Evolutionary conservation across 2,113 vertebrate species (phyloP).

Genomic region (Pogonocichla stellata): DNA sequence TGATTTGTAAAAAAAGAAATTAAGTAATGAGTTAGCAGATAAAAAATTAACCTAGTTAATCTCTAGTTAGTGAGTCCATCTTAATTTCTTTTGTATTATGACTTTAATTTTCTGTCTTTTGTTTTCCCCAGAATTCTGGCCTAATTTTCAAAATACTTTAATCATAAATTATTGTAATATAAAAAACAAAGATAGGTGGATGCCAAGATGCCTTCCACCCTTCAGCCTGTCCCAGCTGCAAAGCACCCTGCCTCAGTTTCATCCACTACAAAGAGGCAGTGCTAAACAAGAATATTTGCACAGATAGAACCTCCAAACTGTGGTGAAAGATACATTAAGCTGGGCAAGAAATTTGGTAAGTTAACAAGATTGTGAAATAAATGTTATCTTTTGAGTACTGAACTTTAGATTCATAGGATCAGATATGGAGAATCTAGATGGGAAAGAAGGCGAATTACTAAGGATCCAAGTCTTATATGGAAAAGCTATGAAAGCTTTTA

Average conservation of each 20-base stretch:
- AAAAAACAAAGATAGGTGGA: not conserved
- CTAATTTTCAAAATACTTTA: not conserved
- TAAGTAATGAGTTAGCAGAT: not conserved
- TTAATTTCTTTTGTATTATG: not conserved
- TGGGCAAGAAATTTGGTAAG: not conserved
- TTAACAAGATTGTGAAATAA: not conserved
- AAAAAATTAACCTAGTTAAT: not conserved
- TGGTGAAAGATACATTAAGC: not conserved
- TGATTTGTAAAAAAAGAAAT: not conserved
- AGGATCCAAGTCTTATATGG: not conserved
- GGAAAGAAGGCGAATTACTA: not conserved
- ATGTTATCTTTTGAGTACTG: not conserved
- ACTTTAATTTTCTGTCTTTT: not conserved
- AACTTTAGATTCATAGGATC: not conserved
- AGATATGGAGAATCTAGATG: not conserved
- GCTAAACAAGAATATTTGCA: not conserved
- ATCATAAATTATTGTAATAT: not conserved
- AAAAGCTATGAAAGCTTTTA: not conserved
- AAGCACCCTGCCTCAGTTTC: not conserved
- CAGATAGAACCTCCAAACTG: not conserved
- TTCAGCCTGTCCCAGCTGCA: not conserved
- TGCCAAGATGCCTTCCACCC: not conserved
- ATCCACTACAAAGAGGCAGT: not conserved
- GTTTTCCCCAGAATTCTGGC: not conserved
- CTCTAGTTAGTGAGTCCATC: not conserved